phyloP scores from a whole-genome alignment of 2,797 vertebrate species.

The Acipenser ruthenus region DNA sequence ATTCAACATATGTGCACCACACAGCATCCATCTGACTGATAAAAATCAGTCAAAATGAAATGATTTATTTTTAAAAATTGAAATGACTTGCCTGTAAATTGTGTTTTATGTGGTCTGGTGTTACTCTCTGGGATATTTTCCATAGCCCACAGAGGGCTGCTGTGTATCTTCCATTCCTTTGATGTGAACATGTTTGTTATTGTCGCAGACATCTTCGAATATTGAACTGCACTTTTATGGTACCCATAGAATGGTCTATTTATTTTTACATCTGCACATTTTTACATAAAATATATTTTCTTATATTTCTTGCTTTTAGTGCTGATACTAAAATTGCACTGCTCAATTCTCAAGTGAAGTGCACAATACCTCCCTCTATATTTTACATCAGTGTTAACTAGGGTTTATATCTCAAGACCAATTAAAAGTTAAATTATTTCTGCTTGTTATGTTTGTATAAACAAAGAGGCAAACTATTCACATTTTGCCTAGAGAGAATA shows the following conservation, averaged over 20 bases:
- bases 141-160: slow-evolving; percentile 47
- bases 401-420: too few species aligned
- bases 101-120: slow-evolving; percentile 31
- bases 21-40: slow-evolving; percentile 33
- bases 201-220: slow-evolving; percentile 48
- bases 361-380: too few species aligned
- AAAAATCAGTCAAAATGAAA: slow-evolving; percentile 33
- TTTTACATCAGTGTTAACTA: too few species aligned
- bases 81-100: slow-evolving; percentile 31
- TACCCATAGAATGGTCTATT: slow-evolving; percentile 47
- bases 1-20: slow-evolving; percentile 8
- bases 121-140: slow-evolving; percentile 40
- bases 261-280: slow-evolving; percentile 46
- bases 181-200: slow-evolving; percentile 63
- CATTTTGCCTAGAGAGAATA: too few species aligned
- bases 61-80: background rate
- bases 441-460: too few species aligned
- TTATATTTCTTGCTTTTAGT: too few species aligned
- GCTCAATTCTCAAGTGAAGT: too few species aligned
- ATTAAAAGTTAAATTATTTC: too few species aligned
- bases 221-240: slow-evolving; percentile 45
- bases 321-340: too few species aligned
- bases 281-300: too few species aligned
- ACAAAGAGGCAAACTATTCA: too few species aligned
- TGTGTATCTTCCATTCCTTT: slow-evolving; percentile 55